Conservation (phyloP, 1,140 invertebrate genomes). For the Episyrphus balteatus region DNA sequence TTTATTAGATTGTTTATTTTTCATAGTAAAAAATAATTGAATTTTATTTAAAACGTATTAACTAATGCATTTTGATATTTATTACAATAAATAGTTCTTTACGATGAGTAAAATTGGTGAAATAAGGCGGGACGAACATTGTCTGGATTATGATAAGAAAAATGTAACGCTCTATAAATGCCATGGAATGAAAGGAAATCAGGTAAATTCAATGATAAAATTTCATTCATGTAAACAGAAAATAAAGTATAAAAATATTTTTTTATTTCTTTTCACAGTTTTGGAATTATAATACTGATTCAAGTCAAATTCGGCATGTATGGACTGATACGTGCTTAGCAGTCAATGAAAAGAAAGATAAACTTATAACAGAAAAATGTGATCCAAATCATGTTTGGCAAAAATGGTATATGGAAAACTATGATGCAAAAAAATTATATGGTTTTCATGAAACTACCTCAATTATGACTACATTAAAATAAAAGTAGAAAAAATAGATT, state of each 20-base stretch:
- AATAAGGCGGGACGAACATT: conserved; percentile 92
- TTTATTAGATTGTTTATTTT: no score
- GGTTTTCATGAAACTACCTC: conserved; percentile 33
- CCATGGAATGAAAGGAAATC: conserved; percentile 90
- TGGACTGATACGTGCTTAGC: conserved; percentile 83
- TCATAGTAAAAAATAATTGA: no score
- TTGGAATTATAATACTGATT: conserved; percentile 41
- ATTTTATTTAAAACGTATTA: no score
- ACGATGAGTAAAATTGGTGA: conserved; percentile 93
- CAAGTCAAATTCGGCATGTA: conserved; percentile 68
- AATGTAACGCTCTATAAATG: conserved; percentile 91
- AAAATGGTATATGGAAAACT: conserved; percentile 79
- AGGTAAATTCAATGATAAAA: no score
- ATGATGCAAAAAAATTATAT: conserved; percentile 59
- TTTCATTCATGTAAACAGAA: no score
- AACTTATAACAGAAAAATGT: conserved; percentile 76
- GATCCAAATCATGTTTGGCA: conserved; percentile 49
- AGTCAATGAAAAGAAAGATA: conserved; percentile 66
- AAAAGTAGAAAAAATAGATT: no score
- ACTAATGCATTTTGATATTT: no score
- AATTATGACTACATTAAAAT: conserved; percentile 21
- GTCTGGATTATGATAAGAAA: conserved; percentile 88
- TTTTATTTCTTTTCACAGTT: conserved; percentile 21
- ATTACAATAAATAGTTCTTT: conserved; percentile 96
- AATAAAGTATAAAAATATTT: no score